Conservation (phyloP, 2,888 invertebrate genomes). For the Artemia sp. region DNA sequence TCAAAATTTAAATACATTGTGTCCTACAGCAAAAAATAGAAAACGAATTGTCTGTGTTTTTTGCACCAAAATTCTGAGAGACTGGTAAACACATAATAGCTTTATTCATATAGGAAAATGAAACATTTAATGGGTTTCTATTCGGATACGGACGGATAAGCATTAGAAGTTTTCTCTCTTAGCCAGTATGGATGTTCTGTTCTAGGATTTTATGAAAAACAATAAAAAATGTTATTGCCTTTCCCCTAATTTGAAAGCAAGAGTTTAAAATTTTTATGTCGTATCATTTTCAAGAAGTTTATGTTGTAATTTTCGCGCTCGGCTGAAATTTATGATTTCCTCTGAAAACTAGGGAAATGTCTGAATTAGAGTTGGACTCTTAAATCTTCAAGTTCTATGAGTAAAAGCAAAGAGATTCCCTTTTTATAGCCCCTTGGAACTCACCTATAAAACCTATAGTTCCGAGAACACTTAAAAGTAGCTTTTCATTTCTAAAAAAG, state of each 20-base stretch:
- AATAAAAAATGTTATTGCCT: conserved; percentile 17
- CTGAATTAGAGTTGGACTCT: background rate
- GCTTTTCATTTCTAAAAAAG: too few species aligned
- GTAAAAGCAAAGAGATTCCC: conserved; percentile 1
- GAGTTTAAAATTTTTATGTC: background rate
- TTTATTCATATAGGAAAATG: too few species aligned
- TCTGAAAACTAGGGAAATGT: conserved; percentile 9
- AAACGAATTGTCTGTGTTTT: background rate
- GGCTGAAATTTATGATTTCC: conserved; percentile 14
- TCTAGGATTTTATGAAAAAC: conserved; percentile 12
- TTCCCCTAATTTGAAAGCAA: conserved; percentile 13
- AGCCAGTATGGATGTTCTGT: background rate
- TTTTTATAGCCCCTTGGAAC: background rate
- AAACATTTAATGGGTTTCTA: too few species aligned
- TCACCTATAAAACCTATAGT: conserved; percentile 12
- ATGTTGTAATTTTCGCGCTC: conserved; percentile 12
- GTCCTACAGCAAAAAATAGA: background rate
- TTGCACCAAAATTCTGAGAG: background rate
- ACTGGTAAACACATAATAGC: too few species aligned
- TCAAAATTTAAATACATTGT: too few species aligned
- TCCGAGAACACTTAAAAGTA: background rate
- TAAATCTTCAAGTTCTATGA: background rate
- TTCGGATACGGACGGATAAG: too few species aligned
- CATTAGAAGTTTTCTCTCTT: background rate
- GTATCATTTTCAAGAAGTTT: background rate